phyloP scores from a whole-genome alignment of 1,140 invertebrate species.

The Drosophila bifasciata region DNA sequence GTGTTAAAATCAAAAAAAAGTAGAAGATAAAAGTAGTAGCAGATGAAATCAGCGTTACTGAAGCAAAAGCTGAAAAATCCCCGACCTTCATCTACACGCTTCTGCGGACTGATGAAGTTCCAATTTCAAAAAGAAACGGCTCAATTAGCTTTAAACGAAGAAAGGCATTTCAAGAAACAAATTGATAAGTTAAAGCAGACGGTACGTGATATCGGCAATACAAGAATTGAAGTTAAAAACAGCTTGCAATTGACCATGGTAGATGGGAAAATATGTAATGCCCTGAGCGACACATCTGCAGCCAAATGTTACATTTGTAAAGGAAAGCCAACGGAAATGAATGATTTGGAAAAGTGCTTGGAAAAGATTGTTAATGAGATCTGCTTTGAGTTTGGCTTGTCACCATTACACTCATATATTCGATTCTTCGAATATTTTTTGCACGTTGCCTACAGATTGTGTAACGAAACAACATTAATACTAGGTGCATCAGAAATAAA shows the following conservation, averaged over 20 bases:
- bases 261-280: slow-evolving; percentile 11
- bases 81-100: not conserved
- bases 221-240: not conserved
- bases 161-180: slow-evolving; percentile 1
- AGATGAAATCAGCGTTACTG: slow-evolving; percentile 15
- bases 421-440: no score
- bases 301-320: slow-evolving; percentile 9
- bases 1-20: slow-evolving; percentile 11
- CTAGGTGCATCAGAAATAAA: no score
- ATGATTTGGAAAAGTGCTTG: not conserved
- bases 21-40: slow-evolving; percentile 16
- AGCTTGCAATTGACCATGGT: slow-evolving; percentile 11
- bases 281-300: slow-evolving; percentile 2
- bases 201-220: not conserved
- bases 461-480: no score
- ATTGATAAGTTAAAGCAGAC: not conserved
- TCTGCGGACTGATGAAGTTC: not conserved
- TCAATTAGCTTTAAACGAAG: slow-evolving; percentile 7
- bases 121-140: slow-evolving; percentile 8
- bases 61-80: slow-evolving; percentile 22
- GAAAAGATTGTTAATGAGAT: not conserved
- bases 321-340: slow-evolving; percentile 4
- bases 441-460: no score
- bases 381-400: no score
- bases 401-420: no score